phyloP scores from a whole-genome alignment of 2,888 invertebrate genomes.

The Tetranychus truncatus region DNA sequence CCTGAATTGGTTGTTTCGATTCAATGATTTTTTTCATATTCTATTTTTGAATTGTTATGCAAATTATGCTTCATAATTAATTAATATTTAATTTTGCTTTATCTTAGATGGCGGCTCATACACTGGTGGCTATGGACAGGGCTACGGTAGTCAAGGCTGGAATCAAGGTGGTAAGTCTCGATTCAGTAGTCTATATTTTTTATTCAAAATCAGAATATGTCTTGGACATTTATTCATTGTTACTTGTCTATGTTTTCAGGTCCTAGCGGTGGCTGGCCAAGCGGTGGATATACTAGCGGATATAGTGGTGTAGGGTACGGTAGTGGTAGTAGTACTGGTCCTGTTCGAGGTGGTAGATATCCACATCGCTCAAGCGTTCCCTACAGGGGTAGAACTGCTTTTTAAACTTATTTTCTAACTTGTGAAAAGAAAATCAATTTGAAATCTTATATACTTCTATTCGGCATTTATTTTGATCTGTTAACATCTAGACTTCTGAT shows the following conservation, averaged over 20 bases:
- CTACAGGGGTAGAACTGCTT: conserved; percentile 41
- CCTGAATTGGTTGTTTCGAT: background rate
- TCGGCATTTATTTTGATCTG: background rate
- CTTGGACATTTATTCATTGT: no score
- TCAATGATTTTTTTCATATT: background rate
- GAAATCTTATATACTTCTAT: background rate
- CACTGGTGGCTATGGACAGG: conserved; percentile 19
- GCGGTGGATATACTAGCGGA: conserved; percentile 28
- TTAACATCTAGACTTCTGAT: background rate
- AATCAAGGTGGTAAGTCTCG: conserved; percentile 9
- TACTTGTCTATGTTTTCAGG: background rate
- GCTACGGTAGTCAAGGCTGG: conserved; percentile 21
- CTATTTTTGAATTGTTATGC: background rate
- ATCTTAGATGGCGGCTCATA: conserved; percentile 23
- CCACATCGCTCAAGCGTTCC: conserved; percentile 48
- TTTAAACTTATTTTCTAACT: background rate
- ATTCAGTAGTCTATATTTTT: background rate
- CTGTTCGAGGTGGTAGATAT: conserved; percentile 48
- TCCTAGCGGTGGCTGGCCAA: conserved; percentile 31
- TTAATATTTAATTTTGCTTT: background rate
- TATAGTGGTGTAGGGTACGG: conserved; percentile 33
- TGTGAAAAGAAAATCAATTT: background rate
- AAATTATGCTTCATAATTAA: background rate
- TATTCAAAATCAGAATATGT: no score
- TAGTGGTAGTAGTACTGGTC: conserved; percentile 38